These are phyloP conservation scores for Pseudococcus viburni DNA, from an alignment of 2,888 invertebrate genomes.

Conservation along the genomic window DNA sequence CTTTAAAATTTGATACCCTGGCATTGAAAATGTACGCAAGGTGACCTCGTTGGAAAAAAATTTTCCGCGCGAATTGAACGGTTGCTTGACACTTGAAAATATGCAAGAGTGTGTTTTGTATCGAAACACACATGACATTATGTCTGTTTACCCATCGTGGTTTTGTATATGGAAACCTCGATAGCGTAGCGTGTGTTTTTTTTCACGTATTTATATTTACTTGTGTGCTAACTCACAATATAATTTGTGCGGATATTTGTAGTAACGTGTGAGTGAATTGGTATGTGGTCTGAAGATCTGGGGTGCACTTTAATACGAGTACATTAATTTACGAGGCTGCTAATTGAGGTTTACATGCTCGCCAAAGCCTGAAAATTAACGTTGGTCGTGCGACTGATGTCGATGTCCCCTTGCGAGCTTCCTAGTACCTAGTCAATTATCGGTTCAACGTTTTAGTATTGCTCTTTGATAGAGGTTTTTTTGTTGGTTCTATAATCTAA, in stretches of 20 bases:
- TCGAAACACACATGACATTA: conserved; percentile 32
- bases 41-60: conserved; percentile 8
- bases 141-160: conserved; percentile 41
- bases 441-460: conserved; percentile 63
- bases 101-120: conserved; percentile 44
- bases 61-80: conserved; percentile 9
- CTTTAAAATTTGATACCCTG: not conserved
- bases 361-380: conserved; percentile 52
- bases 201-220: conserved; percentile 38
- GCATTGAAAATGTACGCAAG: not conserved
- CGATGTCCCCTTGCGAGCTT: conserved; percentile 63
- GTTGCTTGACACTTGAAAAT: conserved; percentile 35
- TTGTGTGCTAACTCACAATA: conserved; percentile 61
- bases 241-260: conserved; percentile 58
- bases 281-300: conserved; percentile 58
- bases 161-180: not conserved
- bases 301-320: conserved; percentile 49
- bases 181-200: not conserved
- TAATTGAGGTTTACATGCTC: conserved; percentile 46
- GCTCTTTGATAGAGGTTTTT: conserved; percentile 45
- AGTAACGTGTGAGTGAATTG: not conserved
- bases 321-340: conserved; percentile 59
- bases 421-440: conserved; percentile 63
- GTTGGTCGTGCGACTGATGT: conserved; percentile 23
- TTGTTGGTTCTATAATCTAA: conserved; percentile 18